Evolutionary conservation across 2,797 vertebrate genomes (phyloP), one percentile per base, ranked within the genome.

Genomic region (Onychomys torridus): DNA sequence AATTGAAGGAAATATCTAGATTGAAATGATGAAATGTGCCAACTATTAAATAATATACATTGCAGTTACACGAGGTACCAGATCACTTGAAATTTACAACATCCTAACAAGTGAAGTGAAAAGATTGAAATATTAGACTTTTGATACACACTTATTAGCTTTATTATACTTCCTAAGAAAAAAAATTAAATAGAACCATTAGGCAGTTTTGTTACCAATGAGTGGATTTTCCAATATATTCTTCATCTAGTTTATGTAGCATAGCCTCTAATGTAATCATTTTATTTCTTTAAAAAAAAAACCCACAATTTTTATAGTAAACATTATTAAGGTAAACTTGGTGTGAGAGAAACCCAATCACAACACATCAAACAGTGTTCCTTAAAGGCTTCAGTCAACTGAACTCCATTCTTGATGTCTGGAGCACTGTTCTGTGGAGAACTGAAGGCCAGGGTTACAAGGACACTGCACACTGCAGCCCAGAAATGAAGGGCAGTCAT

Each of bases 241-340:
- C 94, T 94, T 97, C 96, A 96, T 96, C 95, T 97, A 93, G 90
- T 96, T 98, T 98, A 98, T 96, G 95, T 97, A 97, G 92, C 96
- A 97, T 95, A 97, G 88, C 92, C 76, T 95, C 46, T 92, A 97
- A 95, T 94, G 6, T 90, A 97, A 95, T 96, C 85, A 92, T 86
- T 97, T 92, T 86, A 89, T 94, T 96, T 61, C 43, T 67, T 7
- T 2, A n/a, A 69, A 65, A 55, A 85, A 89, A 78, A 94, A 95
- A 89, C 13, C 21, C 69, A 92, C 69, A 97, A 63, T 93, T 97
- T 97, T 97, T 75, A 97, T 96, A 93, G 83, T 81, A 84, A 88
- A 92, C 79, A 89, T 71, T 84, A 97, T 94, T 97, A 97, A 96
- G 93, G 95, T 96, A 95, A 97, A 96, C 86, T 95, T 95, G 92